Base-by-base conservation (phyloP, 2,797 vertebrate genomes). In the Toxotes lorentzi region DNA sequence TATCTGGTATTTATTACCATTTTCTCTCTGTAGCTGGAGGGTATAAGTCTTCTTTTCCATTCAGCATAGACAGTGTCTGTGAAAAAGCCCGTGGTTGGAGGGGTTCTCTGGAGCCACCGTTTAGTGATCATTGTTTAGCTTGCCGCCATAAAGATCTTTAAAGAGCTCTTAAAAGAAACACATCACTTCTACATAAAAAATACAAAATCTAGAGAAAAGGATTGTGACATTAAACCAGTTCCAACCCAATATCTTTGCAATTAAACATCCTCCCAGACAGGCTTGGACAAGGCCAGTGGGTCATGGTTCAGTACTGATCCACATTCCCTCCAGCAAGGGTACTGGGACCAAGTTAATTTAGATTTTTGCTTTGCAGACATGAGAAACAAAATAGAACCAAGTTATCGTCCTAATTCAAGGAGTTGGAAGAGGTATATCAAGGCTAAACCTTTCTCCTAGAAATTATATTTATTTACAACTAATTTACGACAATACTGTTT, bases 221-320 rank as follows among this genome's bases (percentile, higher is more conserved):
- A 47, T 73, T 30, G 11, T 24, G 14, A 19, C 16, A 38, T 61
- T 40, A 51, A 60, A 63, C 14, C 32, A 35, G 45, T 58, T 47
- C 4, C 34, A 50, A 53, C 7, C 2, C 3, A 17, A 47, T 41
- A 45, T 35, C 4, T 66, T 32, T 58, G 11, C 34, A 72, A 53
- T 60, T 43, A 76, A 72, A 66, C 24, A 41, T 56, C 40, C 10
- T 50, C 13, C 23, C 10, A 12, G 34, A 24, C 24, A 38, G 32
- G 14, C 6, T 43, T 48, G 9, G 53, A 67, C 57, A 21, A 76
- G 58, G 38, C 68, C n/a, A n/a, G 11, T 53, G 53, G 54, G 48
- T 62, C 58, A 56, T 50, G 64, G 63, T 82, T 70, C 40, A 68
- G 12, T 59, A 57, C 67, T 70, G 47, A 73, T 67, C 53, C 32